Evolutionary conservation across 1,140 invertebrate genomes (phyloP).

Genomic region (Pantala flavescens): DNA sequence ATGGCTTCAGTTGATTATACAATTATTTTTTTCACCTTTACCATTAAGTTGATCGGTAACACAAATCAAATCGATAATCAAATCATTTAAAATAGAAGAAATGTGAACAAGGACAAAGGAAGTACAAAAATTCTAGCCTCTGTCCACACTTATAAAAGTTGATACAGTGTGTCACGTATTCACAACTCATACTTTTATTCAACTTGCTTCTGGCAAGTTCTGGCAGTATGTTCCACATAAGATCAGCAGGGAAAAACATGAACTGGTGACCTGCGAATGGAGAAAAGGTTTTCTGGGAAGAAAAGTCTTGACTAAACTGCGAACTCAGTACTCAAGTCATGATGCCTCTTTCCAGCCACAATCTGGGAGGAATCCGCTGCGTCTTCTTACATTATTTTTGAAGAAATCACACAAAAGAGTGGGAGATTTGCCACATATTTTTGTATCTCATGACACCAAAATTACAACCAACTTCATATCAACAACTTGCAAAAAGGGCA

Average conservation of each 20-base stretch:
- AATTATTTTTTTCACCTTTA: not conserved
- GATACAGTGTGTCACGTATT: not conserved
- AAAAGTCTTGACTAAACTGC: not conserved
- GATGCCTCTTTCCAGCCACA: too few species aligned
- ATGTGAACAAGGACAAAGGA: not conserved
- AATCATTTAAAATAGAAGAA: not conserved
- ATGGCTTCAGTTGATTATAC: not conserved
- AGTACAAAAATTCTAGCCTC: conserved; percentile 6
- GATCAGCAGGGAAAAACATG: not conserved
- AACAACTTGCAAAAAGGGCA: not conserved
- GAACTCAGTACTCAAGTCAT: not conserved
- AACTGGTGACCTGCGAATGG: not conserved
- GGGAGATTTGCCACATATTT: too few species aligned
- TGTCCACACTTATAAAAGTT: conserved; percentile 7
- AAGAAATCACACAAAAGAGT: too few species aligned
- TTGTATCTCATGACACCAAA: conserved; percentile 4
- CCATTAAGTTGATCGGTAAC: not conserved
- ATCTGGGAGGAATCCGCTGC: too few species aligned
- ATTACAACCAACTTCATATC: conserved; percentile 1
- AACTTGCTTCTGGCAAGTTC: not conserved
- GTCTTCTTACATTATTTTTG: too few species aligned
- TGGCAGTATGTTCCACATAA: conserved; percentile 5
- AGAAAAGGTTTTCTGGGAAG: not conserved
- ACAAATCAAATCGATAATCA: conserved; percentile 1
- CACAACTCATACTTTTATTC: not conserved